Conservation (phyloP, 2,113 vertebrate genomes). For the Dasyornis broadbenti region DNA sequence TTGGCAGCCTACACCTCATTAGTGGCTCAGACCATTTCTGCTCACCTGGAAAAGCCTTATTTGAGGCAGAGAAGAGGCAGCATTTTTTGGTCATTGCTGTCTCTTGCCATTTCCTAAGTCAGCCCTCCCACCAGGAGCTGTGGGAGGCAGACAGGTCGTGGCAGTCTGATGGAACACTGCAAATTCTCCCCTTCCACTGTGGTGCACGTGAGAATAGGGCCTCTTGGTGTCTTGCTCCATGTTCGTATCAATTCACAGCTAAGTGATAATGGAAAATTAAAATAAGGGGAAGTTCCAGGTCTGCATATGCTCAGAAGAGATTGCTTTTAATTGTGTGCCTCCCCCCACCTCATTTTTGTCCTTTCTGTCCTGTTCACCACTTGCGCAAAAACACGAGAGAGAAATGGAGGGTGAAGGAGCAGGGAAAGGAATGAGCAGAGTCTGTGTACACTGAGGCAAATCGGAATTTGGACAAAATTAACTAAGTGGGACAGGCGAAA, state of each 20-base stretch:
- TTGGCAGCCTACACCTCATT: slow-evolving; percentile 29
- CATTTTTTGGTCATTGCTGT: slow-evolving; percentile 14
- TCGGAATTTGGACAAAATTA: not conserved
- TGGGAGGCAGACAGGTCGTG: not conserved
- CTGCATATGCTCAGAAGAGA: not conserved
- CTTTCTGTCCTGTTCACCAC: not conserved
- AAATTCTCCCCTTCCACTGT: not conserved
- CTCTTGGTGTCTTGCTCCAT: not conserved
- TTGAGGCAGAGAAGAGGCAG: slow-evolving; percentile 40
- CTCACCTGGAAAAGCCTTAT: slow-evolving; percentile 66
- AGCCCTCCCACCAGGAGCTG: not conserved
- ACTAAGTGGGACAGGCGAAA: not conserved
- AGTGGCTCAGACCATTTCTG: not conserved
- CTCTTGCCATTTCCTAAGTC: not conserved
- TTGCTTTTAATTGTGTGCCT: not conserved
- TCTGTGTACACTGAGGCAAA: not conserved
- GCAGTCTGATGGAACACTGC: not conserved
- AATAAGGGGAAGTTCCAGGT: not conserved
- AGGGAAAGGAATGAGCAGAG: not conserved
- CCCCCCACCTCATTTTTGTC: not conserved
- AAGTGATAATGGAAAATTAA: not conserved
- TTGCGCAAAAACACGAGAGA: not conserved
- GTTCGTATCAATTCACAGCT: not conserved
- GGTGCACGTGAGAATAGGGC: rapidly evolving
- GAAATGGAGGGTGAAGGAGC: not conserved